A percentile compares a stretch with the other conserved stretches of the same genome.
phyloP scores from a whole-genome alignment of 2,113 vertebrate species.

The Trochalopteron elliotii region DNA sequence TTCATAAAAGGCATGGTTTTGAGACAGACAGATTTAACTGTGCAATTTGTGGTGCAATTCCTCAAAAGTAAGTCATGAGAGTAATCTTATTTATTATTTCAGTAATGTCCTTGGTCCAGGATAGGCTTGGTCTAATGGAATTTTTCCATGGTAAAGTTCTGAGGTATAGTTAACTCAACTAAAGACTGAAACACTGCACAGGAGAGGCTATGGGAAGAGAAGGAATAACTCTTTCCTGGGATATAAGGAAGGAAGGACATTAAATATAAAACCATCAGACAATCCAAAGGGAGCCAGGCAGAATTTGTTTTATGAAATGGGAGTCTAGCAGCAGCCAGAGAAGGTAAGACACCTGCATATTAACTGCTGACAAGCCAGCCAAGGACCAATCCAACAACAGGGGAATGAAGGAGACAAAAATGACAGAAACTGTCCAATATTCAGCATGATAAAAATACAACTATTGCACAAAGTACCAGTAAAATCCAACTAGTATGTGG shows the following conservation, averaged over 20 bases:
- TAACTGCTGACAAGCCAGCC: neutral
- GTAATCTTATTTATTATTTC: neutral
- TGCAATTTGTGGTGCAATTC: neutral
- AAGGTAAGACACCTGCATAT: accelerated
- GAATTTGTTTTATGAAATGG: neutral
- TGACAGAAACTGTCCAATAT: neutral
- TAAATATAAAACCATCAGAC: neutral
- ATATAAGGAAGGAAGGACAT: neutral
- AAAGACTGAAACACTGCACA: neutral
- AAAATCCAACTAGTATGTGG: neutral
- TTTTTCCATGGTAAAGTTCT: neutral
- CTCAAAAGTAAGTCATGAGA: neutral
- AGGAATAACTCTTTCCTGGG: neutral
- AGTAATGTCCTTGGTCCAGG: neutral
- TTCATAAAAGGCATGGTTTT: neutral
- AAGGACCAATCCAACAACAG: neutral
- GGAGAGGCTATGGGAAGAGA: neutral
- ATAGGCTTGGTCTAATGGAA: neutral
- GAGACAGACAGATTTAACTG: neutral
- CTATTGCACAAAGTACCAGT: neutral
- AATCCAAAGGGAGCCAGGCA: neutral
- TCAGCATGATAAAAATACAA: neutral
- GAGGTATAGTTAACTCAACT: neutral
- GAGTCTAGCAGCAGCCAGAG: neutral
- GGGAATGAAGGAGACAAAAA: neutral